Percentiles rank a stretch among this genome's conserved stretches.
Evolutionary conservation across 2,797 vertebrate genomes (phyloP).

Genomic region (Selene dorsalis): DNA sequence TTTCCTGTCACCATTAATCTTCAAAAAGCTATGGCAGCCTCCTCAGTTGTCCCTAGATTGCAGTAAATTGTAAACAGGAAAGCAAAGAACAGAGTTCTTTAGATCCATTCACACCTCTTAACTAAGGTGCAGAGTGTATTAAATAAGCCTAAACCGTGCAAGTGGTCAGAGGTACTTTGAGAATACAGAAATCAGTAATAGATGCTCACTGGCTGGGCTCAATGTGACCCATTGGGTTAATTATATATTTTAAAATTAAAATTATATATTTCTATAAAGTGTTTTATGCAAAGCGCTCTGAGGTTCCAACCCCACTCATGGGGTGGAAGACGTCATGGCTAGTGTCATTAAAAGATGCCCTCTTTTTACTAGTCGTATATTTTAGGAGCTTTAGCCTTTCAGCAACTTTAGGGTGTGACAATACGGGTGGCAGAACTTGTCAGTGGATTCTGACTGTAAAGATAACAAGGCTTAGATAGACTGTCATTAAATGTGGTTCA

Average conservation of each 20-base stretch:
- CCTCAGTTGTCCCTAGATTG: constrained; percentile 40
- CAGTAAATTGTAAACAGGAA: constrained; percentile 63
- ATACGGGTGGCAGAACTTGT: no score
- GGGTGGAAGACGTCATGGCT: no score
- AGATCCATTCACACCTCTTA: constrained; percentile 58
- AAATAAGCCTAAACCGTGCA: constrained; percentile 59
- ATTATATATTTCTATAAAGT: background rate
- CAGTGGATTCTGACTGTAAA: no score
- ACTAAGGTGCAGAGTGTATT: constrained; percentile 29
- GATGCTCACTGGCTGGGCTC: background rate
- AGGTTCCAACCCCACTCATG: no score
- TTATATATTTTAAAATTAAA: no score
- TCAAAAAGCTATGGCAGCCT: constrained; percentile 53
- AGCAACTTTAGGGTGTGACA: no score
- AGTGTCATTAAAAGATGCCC: no score
- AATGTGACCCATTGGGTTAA: background rate
- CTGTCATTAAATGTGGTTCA: no score
- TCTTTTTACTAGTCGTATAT: no score
- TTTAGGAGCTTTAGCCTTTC: no score
- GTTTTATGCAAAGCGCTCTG: background rate
- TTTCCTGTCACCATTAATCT: constrained; percentile 67
- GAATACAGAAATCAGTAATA: constrained; percentile 15
- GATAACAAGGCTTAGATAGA: no score
- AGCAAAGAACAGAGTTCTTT: constrained; percentile 29
- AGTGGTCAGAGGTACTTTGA: constrained; percentile 13